Conservation (phyloP, 23 tunicate genomes). For the Oikopleura albicans region DNA sequence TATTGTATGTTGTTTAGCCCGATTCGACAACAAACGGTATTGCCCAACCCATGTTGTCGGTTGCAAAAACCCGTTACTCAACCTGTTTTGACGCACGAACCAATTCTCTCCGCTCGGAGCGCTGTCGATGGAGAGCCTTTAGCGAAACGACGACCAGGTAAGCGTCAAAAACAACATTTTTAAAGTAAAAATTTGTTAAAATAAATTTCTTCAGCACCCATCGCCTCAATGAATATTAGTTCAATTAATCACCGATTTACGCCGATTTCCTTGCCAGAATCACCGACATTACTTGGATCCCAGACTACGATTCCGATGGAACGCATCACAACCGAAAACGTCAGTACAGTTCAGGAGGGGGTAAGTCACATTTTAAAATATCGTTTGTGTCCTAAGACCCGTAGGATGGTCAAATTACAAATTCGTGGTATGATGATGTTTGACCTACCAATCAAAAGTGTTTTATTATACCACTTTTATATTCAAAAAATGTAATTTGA, state of each 20-base stretch:
- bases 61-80: neutral
- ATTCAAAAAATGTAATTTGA: too few relatives aligned
- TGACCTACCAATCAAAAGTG: too few relatives aligned
- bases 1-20: too few relatives aligned
- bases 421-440: too few relatives aligned
- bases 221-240: neutral
- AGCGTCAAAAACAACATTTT: neutral
- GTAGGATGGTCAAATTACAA: too few relatives aligned
- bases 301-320: neutral
- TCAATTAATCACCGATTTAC: neutral
- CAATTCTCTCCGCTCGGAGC: neutral
- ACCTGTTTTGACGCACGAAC: neutral
- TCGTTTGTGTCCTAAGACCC: too few relatives aligned
- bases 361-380: too few relatives aligned
- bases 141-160: neutral
- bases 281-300: neutral
- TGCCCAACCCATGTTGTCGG: slow-evolving; percentile 9
- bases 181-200: neutral
- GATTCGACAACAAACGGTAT: neutral
- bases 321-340: neutral
- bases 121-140: slow-evolving; percentile 3
- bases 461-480: too few relatives aligned
- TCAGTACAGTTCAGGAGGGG: neutral
- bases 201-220: neutral
- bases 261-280: neutral